Evolutionary conservation across 2,888 invertebrate species (phyloP).

Genomic region (Heliconius hortense): DNA sequence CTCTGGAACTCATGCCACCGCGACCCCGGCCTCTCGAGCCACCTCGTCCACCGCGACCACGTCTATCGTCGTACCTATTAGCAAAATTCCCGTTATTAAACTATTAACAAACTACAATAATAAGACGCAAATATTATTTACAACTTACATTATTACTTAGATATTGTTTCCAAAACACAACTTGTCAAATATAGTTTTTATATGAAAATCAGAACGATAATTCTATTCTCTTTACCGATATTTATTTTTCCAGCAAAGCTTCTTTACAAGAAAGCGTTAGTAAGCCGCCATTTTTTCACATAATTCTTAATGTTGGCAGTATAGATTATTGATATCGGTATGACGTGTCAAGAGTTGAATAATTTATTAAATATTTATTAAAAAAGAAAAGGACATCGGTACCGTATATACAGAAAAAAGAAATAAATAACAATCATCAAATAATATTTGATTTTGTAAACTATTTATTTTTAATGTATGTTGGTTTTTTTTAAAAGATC

Average conservation of each 20-base stretch:
- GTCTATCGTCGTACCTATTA: conserved; percentile 79
- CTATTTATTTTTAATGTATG: too few relatives aligned
- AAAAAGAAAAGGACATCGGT: neutral
- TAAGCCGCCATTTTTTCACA: conserved; percentile 44
- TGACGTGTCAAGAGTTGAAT: conserved; percentile 33
- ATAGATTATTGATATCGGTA: conserved; percentile 32
- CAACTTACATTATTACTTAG: conserved; percentile 57
- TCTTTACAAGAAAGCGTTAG: conserved; percentile 37
- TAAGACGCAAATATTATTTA: conserved; percentile 34
- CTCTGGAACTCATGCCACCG: conserved; percentile 50
- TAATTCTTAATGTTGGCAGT: conserved; percentile 32
- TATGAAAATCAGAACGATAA: neutral
- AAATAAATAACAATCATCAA: too few relatives aligned
- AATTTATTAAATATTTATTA: neutral
- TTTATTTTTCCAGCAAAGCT: conserved; percentile 35
- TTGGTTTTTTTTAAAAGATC: too few relatives aligned
- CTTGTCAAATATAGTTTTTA: neutral
- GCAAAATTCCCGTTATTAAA: conserved; percentile 35
- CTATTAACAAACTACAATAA: conserved; percentile 35
- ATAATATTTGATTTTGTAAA: too few relatives aligned
- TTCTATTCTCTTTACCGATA: neutral
- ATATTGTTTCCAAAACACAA: conserved; percentile 1
- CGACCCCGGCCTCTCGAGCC: conserved; percentile 57
- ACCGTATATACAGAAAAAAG: neutral
- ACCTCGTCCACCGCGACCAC: conserved; percentile 69